These are phyloP conservation scores for Himalopsyche tibetana DNA, from an alignment of 2,888 invertebrate genomes.

Conservation along the genomic window DNA sequence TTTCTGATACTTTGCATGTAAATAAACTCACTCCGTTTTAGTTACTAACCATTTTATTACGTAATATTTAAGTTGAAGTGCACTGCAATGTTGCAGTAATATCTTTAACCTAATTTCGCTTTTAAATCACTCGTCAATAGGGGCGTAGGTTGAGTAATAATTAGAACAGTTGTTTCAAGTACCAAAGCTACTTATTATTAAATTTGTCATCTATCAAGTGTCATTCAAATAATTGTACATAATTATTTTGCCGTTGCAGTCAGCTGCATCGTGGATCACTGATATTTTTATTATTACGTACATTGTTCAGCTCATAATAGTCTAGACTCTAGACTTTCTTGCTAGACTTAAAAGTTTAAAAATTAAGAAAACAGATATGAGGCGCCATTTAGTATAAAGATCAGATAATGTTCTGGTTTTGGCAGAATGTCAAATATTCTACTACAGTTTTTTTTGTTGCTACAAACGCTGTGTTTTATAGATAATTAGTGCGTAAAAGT, in stretches of 20 bases:
- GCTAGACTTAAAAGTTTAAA: too few relatives aligned
- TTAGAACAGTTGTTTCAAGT: neutral
- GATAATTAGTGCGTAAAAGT: neutral
- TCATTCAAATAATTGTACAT: too few relatives aligned
- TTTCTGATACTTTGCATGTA: too few relatives aligned
- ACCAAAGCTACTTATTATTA: too few relatives aligned
- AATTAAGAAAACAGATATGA: neutral
- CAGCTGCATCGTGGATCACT: too few relatives aligned
- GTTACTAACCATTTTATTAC: too few relatives aligned
- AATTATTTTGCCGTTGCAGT: too few relatives aligned
- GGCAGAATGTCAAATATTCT: neutral
- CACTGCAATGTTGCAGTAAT: conserved; percentile 26
- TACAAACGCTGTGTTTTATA: neutral
- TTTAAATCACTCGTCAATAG: conserved; percentile 10
- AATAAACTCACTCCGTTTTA: too few relatives aligned
- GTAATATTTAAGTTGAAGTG: neutral
- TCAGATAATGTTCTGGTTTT: neutral
- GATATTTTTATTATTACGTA: too few relatives aligned
- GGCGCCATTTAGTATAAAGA: neutral
- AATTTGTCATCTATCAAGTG: too few relatives aligned
- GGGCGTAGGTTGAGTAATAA: conserved; percentile 31
- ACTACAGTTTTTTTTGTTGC: neutral
- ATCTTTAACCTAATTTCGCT: neutral
- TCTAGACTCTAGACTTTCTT: too few relatives aligned
- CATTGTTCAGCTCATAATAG: too few relatives aligned